Base-by-base conservation (phyloP, 2,888 invertebrate genomes). In the Cheilosia vulpina region DNA sequence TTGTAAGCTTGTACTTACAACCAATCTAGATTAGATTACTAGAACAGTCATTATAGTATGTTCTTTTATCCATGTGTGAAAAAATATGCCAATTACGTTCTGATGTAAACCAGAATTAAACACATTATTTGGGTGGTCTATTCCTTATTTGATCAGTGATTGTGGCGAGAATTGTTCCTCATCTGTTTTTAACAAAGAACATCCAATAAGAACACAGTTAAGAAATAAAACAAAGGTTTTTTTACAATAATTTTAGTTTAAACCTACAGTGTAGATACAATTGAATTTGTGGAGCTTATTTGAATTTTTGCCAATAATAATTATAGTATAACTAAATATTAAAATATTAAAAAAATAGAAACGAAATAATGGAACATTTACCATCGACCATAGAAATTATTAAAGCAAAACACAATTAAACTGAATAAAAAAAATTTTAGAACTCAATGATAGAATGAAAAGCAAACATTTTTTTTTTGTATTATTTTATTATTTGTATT, bases 391-490 rank as follows among this genome's bases (percentile, higher is more conserved):
- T 79, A 82, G 75, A 87, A 80, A 76, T 77, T 83, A 71, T 69
- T 75, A 66, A 62, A 76, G 87, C 87, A 87, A 87, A 87, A 87
- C 87, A 79, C 87, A 88, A 88, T 73, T 80, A 77, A 65, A 78
- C 43, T 71, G 69, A 60, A 52, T 50, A 63, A 50, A 11, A 63
- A 72, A 77, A 87, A 63, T 72, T 66, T 58, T 45, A 80, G 55
- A 73, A 87, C 80, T 87, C 73, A 79, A 84, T 21, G 77, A 87
- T 79, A 77, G 82, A 69, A 53, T 78, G 87, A 78, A 52, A 87
- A 87, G 82, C 82, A 76, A 31, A 69, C 58, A 45, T 34, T 47
- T 69, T 57, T 80, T 52, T 77, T 87, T 38, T 57, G 63, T 57
- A 57, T 19, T 45, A 24, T 21, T 69, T 69, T 69, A 34, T 80